Evolutionary conservation across 2,888 invertebrate genomes (phyloP).

Genomic region (Limnephilus marmoratus): DNA sequence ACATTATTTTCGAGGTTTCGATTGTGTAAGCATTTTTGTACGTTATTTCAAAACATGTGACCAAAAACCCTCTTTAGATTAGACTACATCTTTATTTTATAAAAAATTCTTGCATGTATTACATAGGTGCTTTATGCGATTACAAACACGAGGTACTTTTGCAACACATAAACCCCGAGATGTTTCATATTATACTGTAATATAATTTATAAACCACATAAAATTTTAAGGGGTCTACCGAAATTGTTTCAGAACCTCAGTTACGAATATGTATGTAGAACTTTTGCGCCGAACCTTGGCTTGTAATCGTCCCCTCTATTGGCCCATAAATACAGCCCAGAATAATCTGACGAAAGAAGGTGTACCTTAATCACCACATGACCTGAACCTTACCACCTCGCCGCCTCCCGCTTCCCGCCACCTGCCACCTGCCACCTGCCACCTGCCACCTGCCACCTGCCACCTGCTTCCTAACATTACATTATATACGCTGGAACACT

Average conservation of each 20-base stretch:
- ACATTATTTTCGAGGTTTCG: background rate
- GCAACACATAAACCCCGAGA: slow-evolving; percentile 10
- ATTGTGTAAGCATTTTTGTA: background rate
- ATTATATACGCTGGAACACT: background rate
- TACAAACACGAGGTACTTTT: background rate
- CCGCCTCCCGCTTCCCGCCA: background rate
- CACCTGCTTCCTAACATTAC: background rate
- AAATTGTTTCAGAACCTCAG: slow-evolving; percentile 27
- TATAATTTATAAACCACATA: slow-evolving; percentile 20
- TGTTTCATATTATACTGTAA: background rate
- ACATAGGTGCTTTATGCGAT: background rate
- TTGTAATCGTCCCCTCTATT: slow-evolving; percentile 43
- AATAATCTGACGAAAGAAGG: slow-evolving; percentile 44
- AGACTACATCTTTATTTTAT: too few relatives aligned
- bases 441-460: background rate
- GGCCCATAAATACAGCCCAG: slow-evolving; percentile 44
- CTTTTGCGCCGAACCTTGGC: slow-evolving; percentile 27
- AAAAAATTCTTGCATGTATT: background rate
- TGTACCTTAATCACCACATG: slow-evolving; percentile 40
- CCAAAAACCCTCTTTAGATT: background rate
- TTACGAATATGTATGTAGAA: background rate
- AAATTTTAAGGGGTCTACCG: slow-evolving; percentile 8
- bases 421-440: background rate
- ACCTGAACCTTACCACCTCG: slow-evolving; percentile 17
- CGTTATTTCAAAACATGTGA: background rate